Evolutionary conservation across 2,888 invertebrate species (phyloP).

Genomic region (Caenorhabditis zanzibari): DNA sequence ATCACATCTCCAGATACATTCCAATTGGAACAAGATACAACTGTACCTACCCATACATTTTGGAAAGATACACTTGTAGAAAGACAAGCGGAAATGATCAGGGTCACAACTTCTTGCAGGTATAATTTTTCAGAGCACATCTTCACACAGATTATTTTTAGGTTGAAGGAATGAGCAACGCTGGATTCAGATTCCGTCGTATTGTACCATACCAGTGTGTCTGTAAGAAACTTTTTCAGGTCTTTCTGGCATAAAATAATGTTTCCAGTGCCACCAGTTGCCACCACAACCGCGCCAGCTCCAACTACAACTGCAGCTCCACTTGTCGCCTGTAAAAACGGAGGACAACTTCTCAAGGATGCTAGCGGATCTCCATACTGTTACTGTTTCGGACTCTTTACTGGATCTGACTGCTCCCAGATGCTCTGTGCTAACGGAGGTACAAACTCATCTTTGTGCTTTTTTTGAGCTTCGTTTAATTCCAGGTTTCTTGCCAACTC

Average conservation of each 20-base stretch:
- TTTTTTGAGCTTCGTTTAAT: not conserved
- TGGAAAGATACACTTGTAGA: slow-evolving; percentile 69
- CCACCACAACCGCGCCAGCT: slow-evolving; percentile 46
- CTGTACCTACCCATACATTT: slow-evolving; percentile 73
- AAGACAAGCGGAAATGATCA: slow-evolving; percentile 59
- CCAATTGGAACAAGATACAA: slow-evolving; percentile 70
- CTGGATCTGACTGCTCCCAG: slow-evolving; percentile 68
- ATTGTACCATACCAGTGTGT: slow-evolving; percentile 68
- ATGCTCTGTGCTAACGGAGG: slow-evolving; percentile 75
- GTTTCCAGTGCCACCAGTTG: slow-evolving; percentile 57
- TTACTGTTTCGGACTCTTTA: slow-evolving; percentile 69
- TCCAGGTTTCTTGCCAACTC: slow-evolving; percentile 48
- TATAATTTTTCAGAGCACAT: not conserved
- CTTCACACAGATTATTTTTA: not conserved
- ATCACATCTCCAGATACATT: slow-evolving; percentile 65
- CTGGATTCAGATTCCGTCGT: slow-evolving; percentile 75
- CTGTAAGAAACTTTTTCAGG: slow-evolving; percentile 44
- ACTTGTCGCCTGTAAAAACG: slow-evolving; percentile 65
- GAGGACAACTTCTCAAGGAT: slow-evolving; percentile 68
- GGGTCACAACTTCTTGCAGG: slow-evolving; percentile 66
- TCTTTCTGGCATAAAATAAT: not conserved
- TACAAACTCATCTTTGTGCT: too few species aligned
- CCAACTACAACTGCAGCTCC: slow-evolving; percentile 46
- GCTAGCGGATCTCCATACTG: slow-evolving; percentile 67
- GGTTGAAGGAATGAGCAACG: slow-evolving; percentile 72